Evolutionary conservation across 2,888 invertebrate species (phyloP).

Genomic region (Ormia ochracea): DNA sequence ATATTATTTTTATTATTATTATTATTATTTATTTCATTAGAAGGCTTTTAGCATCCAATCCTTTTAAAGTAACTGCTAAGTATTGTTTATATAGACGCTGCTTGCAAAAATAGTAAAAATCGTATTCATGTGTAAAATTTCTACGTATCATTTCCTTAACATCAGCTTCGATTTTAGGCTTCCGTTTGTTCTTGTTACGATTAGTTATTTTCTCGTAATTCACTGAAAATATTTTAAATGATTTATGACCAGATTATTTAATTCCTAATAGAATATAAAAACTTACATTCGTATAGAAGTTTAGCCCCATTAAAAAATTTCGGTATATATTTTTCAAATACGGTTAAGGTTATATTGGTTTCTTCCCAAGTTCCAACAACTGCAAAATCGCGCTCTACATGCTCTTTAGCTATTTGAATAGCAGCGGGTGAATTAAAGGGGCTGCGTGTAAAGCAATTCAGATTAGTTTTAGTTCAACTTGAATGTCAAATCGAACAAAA

Average conservation of each 20-base stretch:
- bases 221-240: no score
- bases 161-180: slow-evolving; percentile 88
- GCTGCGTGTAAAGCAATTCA: slow-evolving; percentile 75
- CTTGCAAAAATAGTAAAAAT: slow-evolving; percentile 92
- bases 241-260: not conserved
- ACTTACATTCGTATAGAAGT: slow-evolving; percentile 85
- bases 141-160: slow-evolving; percentile 89
- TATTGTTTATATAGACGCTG: slow-evolving; percentile 87
- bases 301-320: slow-evolving; percentile 88
- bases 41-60: slow-evolving; percentile 61
- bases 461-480: not conserved
- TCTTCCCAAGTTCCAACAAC: slow-evolving; percentile 93
- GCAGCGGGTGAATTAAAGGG: slow-evolving; percentile 90
- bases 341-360: slow-evolving; percentile 88
- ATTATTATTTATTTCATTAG: no score
- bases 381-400: slow-evolving; percentile 89
- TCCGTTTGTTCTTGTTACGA: slow-evolving; percentile 89
- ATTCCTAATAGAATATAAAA: not conserved
- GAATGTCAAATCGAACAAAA: no score
- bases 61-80: slow-evolving; percentile 68
- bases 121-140: slow-evolving; percentile 92
- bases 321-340: slow-evolving; percentile 89
- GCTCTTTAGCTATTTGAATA: slow-evolving; percentile 87
- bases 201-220: slow-evolving; percentile 76
- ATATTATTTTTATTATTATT: no score